Conservation (phyloP, 2,797 vertebrate species). For the Cynopterus sphinx region DNA sequence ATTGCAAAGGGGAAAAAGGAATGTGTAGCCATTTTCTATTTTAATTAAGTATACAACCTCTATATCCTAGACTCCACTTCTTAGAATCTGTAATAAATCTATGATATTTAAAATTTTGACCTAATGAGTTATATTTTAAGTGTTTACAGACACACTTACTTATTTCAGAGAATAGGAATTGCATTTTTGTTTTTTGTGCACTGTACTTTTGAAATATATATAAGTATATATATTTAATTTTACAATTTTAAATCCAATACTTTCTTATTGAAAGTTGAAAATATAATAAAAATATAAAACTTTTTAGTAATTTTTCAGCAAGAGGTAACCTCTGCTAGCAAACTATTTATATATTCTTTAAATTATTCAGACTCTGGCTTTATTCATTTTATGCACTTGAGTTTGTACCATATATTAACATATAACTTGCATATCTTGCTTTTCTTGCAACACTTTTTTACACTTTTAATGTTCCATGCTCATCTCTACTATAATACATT, state of each 20-base stretch:
- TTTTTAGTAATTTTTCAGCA: not conserved
- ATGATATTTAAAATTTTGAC: not conserved
- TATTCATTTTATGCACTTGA: not conserved
- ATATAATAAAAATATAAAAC: not conserved
- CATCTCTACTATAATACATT: not conserved
- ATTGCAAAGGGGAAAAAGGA: fast-evolving
- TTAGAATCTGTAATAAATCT: not conserved
- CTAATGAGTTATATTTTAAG: not conserved
- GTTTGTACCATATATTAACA: not conserved
- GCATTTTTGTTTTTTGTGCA: not conserved
- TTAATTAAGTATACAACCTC: not conserved
- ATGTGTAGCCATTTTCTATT: not conserved
- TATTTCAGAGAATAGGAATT: not conserved
- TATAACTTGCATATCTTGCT: not conserved
- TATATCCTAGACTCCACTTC: not conserved
- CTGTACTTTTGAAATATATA: not conserved
- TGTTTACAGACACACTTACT: not conserved
- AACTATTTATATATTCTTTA: not conserved
- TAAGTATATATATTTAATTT: not conserved
- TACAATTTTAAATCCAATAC: not conserved
- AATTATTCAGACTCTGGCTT: not conserved
- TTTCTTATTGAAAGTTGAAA: not conserved
- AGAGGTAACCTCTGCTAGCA: not conserved
- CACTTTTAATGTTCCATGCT: not conserved
- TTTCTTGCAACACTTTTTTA: not conserved